phyloP scores from a whole-genome alignment of 92 coral and sea anemone species.

The Heteractis magnifica region DNA sequence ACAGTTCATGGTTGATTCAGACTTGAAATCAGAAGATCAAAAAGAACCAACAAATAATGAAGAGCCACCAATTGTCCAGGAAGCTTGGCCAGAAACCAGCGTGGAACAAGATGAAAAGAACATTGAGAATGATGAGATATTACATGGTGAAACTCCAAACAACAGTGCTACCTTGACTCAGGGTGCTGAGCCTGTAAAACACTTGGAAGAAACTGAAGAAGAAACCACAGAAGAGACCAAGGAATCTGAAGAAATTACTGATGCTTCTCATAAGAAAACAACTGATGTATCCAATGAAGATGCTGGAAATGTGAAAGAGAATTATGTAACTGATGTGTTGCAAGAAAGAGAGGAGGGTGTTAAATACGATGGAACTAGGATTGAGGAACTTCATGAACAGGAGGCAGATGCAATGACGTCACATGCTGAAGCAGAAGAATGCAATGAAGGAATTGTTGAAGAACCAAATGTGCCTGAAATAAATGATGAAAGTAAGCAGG shows the following conservation, averaged over 20 bases:
- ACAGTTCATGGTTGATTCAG: constrained; percentile 50
- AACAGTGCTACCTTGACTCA: neutral
- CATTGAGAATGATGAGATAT: neutral
- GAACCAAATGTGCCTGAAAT: constrained; percentile 20
- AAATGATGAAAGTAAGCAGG: constrained; percentile 20
- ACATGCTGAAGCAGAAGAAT: constrained; percentile 20
- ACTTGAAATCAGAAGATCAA: constrained; percentile 11
- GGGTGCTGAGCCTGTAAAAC: neutral
- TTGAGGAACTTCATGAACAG: constrained; percentile 7
- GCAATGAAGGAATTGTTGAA: constrained; percentile 30
- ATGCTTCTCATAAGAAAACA: neutral
- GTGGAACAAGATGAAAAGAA: neutral
- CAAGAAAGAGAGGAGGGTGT: neutral
- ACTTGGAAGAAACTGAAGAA: neutral
- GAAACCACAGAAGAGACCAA: neutral
- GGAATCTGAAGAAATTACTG: neutral
- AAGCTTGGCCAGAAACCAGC: constrained; percentile 25
- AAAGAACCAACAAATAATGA: constrained; percentile 14
- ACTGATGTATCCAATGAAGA: neutral
- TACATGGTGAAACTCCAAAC: neutral
- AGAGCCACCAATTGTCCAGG: constrained; percentile 23
- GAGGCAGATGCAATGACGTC: neutral
- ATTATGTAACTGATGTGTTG: neutral
- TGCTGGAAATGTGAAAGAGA: neutral
- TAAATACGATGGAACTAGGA: neutral